Conservation (phyloP, 2,888 invertebrate species). For the Panzeria rudis region DNA sequence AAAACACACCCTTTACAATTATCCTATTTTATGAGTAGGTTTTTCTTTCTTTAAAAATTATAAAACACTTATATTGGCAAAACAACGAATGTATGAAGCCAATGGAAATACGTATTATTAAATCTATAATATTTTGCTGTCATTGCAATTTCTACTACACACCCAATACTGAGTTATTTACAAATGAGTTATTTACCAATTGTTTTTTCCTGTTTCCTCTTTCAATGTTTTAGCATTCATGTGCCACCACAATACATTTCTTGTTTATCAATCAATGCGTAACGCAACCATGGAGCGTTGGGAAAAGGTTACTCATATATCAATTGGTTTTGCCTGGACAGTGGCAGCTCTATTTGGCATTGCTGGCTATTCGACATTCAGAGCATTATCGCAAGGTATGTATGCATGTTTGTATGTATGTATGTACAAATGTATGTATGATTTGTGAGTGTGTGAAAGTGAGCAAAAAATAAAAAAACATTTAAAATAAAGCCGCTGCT, state of each 20-base stretch:
- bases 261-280: constrained; percentile 91
- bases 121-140: too few relatives aligned
- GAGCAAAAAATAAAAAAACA: not conserved
- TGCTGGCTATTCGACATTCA: constrained; percentile 92
- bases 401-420: constrained; percentile 62
- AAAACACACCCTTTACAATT: too few relatives aligned
- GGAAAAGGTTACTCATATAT: constrained; percentile 92
- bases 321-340: constrained; percentile 89
- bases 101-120: too few relatives aligned
- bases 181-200: constrained; percentile 1
- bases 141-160: too few relatives aligned
- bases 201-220: constrained; percentile 38
- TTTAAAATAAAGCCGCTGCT: not conserved
- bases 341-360: constrained; percentile 90
- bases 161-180: too few relatives aligned
- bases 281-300: constrained; percentile 90
- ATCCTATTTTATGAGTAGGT: too few relatives aligned
- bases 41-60: too few relatives aligned
- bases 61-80: too few relatives aligned
- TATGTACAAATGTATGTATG: not conserved
- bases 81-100: too few relatives aligned
- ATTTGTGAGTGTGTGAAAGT: not conserved
- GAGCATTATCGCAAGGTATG: constrained; percentile 90
- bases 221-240: constrained; percentile 88
- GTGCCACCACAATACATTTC: constrained; percentile 95